These are phyloP conservation scores for Euclidia mi DNA, from an alignment of 2,888 invertebrate species.

Conservation along the genomic window DNA sequence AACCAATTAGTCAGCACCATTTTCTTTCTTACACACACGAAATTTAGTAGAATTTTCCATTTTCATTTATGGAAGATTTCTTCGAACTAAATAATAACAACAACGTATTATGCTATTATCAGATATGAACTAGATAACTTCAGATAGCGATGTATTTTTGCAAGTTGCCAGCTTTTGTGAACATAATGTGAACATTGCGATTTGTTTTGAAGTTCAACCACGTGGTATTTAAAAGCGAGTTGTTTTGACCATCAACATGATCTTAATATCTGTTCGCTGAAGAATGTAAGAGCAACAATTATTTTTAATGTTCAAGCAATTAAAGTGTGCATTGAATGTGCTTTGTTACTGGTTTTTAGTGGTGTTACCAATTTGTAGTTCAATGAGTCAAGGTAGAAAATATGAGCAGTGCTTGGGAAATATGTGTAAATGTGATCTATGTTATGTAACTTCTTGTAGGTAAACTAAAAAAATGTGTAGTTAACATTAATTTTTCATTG, in stretches of 20 bases:
- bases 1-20: conserved; percentile 9
- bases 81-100: conserved; percentile 23
- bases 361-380: conserved; percentile 21
- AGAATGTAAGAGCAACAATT: conserved; percentile 2
- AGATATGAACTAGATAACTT: conserved; percentile 23
- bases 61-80: conserved; percentile 14
- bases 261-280: conserved; percentile 9
- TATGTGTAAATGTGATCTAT: conserved; percentile 16
- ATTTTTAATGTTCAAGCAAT: conserved; percentile 15
- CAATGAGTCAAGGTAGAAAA: conserved; percentile 24
- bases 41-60: conserved; percentile 7
- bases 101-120: conserved; percentile 20
- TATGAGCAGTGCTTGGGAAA: conserved; percentile 12
- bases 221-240: conserved; percentile 24
- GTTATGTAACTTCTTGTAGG: conserved; percentile 7
- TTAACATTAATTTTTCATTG: neutral
- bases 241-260: conserved; percentile 9
- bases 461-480: neutral
- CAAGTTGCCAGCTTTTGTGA: conserved; percentile 13
- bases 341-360: conserved; percentile 25
- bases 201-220: conserved; percentile 19
- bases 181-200: conserved; percentile 19
- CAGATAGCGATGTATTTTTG: conserved; percentile 24
- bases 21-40: neutral
- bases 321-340: conserved; percentile 10